A percentile compares a stretch with the other conserved stretches of the same genome.
Conservation (phyloP, 2,888 invertebrate genomes). For the Emmelina monodactyla region DNA sequence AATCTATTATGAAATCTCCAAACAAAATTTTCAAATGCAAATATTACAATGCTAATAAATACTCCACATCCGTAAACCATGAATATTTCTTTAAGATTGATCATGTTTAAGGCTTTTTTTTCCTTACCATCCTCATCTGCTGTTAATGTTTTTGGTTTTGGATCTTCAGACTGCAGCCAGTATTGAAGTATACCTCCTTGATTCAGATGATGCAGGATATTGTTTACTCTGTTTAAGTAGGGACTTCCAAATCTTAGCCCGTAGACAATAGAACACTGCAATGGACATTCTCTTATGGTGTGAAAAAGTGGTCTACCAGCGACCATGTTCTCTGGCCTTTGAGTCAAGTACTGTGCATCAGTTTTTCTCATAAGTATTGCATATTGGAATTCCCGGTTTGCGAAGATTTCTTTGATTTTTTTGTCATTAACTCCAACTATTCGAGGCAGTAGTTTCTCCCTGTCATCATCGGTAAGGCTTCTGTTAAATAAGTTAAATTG, state of each 20-base stretch:
- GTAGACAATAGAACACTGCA: conserved; percentile 64
- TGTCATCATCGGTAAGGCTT: conserved; percentile 24
- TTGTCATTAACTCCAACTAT: conserved; percentile 40
- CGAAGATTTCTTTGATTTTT: conserved; percentile 37
- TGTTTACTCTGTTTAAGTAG: conserved; percentile 52
- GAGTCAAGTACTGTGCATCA: conserved; percentile 34
- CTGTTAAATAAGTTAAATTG: conserved; percentile 37
- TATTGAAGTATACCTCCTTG: conserved; percentile 59
- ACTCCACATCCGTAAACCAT: conserved; percentile 34
- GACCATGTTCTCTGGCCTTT: conserved; percentile 30
- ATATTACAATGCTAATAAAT: conserved; percentile 26
- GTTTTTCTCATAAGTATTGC: conserved; percentile 58
- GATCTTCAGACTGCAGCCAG: conserved; percentile 41
- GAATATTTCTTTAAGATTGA: conserved; percentile 54
- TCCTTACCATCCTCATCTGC: conserved; percentile 24
- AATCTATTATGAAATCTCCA: conserved; percentile 9
- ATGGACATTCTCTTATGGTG: conserved; percentile 54
- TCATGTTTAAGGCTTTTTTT: conserved; percentile 37
- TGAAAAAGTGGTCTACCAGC: conserved; percentile 55
- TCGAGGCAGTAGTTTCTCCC: conserved; percentile 24
- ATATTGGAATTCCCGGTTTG: conserved; percentile 40
- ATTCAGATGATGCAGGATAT: conserved; percentile 44
- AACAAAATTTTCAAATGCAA: conserved; percentile 30
- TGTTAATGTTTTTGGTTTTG: conserved; percentile 18
- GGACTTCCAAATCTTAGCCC: conserved; percentile 67